Evolutionary conservation across 2,113 vertebrate species (phyloP), one percentile per base, ranked within the genome.

Genomic region (Mungos mungo): DNA sequence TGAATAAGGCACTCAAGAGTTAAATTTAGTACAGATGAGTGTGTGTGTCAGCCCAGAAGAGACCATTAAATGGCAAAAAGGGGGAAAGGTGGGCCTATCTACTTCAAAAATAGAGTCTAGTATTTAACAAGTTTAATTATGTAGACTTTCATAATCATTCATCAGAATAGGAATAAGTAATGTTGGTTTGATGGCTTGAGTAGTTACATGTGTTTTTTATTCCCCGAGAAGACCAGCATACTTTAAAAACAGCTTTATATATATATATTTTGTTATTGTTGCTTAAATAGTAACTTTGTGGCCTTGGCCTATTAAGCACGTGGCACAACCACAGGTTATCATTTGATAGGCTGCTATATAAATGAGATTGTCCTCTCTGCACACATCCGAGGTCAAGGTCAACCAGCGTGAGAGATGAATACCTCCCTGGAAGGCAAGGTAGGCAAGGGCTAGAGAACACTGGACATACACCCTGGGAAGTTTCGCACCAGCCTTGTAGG

Each of bases 111-210:
- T 88, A 4, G 66, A 25, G 35, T 92, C 8, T 94, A 29, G 10
- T 66, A 16, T 95, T 92, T 60, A 41, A 68, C 63, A 91, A 54
- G 23, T 31, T 88, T 47, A 54, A 23, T 94, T 79, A 54, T 63
- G 12, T 71, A 33, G n/a, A 71, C 47, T 65, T 76, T 84, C 74
- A 69, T 13, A 96, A 82, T 90, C 27, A 80, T 77, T 94, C 23
- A 60, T 8, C 21, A 71, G n/a, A 93, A 31, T 25, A 74, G 15
- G 29, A 96, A 90, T 95, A 98, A 95, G 81, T 90, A 95, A 38
- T 14, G 41, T 88, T 82, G 60, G 72, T 72, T 60, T 79, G 63
- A 29, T 83, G 29, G 3, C 69, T 97, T 90, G 50, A 47, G 69
- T 38, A 84, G 0, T 83, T 85, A 60, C 85, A 91, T 35, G 79